phyloP scores from a whole-genome alignment of 2,888 invertebrate species.

The Tuberolachnus salignus region DNA sequence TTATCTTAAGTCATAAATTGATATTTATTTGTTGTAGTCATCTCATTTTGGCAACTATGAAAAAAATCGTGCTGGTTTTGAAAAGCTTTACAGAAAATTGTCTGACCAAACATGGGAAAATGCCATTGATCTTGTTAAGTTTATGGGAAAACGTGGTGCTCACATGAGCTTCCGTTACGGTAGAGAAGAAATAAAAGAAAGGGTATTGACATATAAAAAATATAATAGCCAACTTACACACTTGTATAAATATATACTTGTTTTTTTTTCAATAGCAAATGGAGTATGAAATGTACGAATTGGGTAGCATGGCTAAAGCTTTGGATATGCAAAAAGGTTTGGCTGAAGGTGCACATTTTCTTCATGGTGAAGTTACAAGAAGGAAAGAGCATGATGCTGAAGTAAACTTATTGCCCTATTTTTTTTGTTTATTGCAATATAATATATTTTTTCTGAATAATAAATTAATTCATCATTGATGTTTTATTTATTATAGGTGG shows the following conservation, averaged over 20 bases:
- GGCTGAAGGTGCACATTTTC: conserved; percentile 71
- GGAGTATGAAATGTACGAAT: conserved; percentile 70
- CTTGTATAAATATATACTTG: neutral
- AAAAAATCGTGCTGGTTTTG: conserved; percentile 77
- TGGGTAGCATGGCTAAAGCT: conserved; percentile 75
- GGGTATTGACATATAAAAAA: neutral
- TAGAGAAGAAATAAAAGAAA: conserved; percentile 44
- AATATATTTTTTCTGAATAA: conserved; percentile 18
- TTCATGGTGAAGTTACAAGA: conserved; percentile 71
- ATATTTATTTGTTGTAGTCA: conserved; percentile 62
- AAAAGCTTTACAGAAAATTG: conserved; percentile 73
- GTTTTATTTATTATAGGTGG: conserved; percentile 64
- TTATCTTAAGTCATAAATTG: no score
- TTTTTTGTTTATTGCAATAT: conserved; percentile 34
- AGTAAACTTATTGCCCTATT: conserved; percentile 61
- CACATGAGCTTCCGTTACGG: conserved; percentile 63
- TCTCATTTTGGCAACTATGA: conserved; percentile 79
- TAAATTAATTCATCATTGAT: neutral
- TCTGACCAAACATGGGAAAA: conserved; percentile 79
- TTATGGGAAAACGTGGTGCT: conserved; percentile 76
- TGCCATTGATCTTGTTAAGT: conserved; percentile 77
- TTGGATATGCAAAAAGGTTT: conserved; percentile 75
- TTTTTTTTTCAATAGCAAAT: conserved; percentile 58
- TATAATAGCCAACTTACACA: neutral
- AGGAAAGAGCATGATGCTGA: conserved; percentile 72